Evolutionary conservation across 2,797 vertebrate species (phyloP).

Genomic region (Rhinophrynus dorsalis): DNA sequence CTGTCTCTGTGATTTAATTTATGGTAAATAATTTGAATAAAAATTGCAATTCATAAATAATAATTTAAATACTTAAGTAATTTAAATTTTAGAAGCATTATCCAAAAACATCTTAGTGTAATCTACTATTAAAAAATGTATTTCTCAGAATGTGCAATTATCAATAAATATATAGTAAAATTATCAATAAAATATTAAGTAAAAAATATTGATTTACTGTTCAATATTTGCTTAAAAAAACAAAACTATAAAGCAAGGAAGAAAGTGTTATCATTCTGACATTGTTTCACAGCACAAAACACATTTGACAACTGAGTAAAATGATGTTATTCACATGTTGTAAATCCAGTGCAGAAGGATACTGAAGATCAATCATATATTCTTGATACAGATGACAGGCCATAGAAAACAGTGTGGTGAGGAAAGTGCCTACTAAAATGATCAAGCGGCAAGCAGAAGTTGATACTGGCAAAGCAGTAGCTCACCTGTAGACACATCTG

Average conservation of each 20-base stretch:
- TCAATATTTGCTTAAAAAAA: not conserved
- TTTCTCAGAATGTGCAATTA: not conserved
- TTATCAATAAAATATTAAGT: too few relatives aligned
- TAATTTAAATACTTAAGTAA: too few relatives aligned
- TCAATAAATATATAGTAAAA: not conserved
- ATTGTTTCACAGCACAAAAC: conserved; percentile 23
- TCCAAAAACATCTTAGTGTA: too few relatives aligned
- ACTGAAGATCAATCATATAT: not conserved
- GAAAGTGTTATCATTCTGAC: conserved; percentile 18
- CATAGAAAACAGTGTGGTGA: not conserved
- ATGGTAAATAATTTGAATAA: too few relatives aligned
- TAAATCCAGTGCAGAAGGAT: conserved; percentile 33
- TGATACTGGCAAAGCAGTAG: conserved; percentile 38
- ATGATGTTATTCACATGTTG: conserved; percentile 39
- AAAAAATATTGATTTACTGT: too few relatives aligned
- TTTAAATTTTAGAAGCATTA: too few relatives aligned
- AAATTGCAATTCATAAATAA: too few relatives aligned
- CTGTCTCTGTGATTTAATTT: too few relatives aligned
- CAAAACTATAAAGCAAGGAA: not conserved
- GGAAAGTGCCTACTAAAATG: conserved; percentile 27
- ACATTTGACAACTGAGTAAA: conserved; percentile 39
- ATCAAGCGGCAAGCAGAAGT: conserved; percentile 37
- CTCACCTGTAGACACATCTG: conserved; percentile 43
- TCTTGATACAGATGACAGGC: not conserved
- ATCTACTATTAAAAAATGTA: not conserved